A percentile compares a stretch with the other conserved stretches of the same genome.
Evolutionary conservation across 2,888 invertebrate species (phyloP).

Genomic region (Coenonympha glycerion): DNA sequence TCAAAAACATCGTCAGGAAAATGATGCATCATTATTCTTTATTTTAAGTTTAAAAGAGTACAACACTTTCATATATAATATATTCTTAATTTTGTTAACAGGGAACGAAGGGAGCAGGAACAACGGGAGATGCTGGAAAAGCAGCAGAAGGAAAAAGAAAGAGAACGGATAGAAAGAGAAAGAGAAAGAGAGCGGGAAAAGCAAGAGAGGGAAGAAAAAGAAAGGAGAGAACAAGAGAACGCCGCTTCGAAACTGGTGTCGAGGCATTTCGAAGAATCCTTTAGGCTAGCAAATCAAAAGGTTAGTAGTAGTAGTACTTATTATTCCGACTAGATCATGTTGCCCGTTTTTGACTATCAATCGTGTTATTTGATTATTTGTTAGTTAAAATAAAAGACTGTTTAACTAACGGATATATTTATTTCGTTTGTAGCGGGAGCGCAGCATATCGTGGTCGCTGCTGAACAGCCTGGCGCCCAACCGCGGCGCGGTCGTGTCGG

Average conservation of each 20-base stretch:
- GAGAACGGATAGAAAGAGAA: constrained; percentile 79
- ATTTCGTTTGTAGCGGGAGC: constrained; percentile 65
- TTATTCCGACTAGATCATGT: neutral
- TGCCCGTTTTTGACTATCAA: too few relatives aligned
- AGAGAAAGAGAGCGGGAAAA: constrained; percentile 75
- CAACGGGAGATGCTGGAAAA: constrained; percentile 79
- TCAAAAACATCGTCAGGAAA: neutral
- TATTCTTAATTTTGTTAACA: constrained; percentile 41
- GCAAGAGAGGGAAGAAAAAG: constrained; percentile 72
- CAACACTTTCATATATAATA: neutral
- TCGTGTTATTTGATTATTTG: neutral
- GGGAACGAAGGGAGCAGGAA: constrained; percentile 70
- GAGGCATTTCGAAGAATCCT: constrained; percentile 92
- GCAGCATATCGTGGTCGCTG: constrained; percentile 74
- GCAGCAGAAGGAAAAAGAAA: constrained; percentile 80
- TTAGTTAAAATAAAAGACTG: neutral
- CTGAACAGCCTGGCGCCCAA: constrained; percentile 70
- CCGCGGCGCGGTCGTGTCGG: constrained; percentile 44
- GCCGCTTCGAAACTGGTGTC: constrained; percentile 88
- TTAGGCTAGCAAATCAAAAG: constrained; percentile 85
- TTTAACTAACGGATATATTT: constrained; percentile 1
- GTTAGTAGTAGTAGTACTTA: constrained; percentile 52
- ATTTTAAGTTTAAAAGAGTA: neutral
- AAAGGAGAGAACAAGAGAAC: constrained; percentile 79
- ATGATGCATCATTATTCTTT: constrained; percentile 3